Conservation (phyloP, 2,888 invertebrate genomes). For the Drosophila crucigera region DNA sequence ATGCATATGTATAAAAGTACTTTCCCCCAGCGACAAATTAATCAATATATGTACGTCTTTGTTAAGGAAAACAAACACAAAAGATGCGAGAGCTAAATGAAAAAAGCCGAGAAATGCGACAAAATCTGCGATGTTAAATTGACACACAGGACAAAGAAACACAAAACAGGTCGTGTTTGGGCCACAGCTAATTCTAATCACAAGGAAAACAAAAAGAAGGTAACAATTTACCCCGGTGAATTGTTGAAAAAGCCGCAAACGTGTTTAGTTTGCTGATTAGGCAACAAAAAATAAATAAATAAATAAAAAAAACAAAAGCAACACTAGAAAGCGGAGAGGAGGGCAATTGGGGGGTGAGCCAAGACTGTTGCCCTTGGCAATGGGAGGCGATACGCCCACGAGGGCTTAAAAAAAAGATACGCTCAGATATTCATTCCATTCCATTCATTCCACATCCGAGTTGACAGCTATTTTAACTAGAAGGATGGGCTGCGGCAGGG, state of each 20-base stretch:
- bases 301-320: conserved; percentile 4
- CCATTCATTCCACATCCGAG: conserved; percentile 4
- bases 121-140: conserved; percentile 38
- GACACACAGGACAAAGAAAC: conserved; percentile 18
- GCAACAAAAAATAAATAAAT: conserved; percentile 31
- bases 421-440: conserved; percentile 20
- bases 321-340: conserved; percentile 2
- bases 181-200: conserved; percentile 42
- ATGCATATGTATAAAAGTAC: background rate
- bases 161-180: conserved; percentile 10
- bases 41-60: conserved; percentile 55
- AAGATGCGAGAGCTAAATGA: conserved; percentile 14
- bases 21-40: conserved; percentile 37
- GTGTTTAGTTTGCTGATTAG: conserved; percentile 64
- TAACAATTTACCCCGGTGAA: conserved; percentile 27
- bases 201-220: background rate
- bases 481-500: background rate
- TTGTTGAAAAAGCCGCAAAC: conserved; percentile 52
- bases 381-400: conserved; percentile 19
- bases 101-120: background rate
- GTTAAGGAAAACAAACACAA: conserved; percentile 12
- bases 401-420: conserved; percentile 33
- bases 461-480: conserved; percentile 43
- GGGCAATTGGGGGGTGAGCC: background rate
- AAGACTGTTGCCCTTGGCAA: conserved; percentile 66